Base-by-base conservation (phyloP, 2,888 invertebrate genomes). In the Cyclophora albipunctata region DNA sequence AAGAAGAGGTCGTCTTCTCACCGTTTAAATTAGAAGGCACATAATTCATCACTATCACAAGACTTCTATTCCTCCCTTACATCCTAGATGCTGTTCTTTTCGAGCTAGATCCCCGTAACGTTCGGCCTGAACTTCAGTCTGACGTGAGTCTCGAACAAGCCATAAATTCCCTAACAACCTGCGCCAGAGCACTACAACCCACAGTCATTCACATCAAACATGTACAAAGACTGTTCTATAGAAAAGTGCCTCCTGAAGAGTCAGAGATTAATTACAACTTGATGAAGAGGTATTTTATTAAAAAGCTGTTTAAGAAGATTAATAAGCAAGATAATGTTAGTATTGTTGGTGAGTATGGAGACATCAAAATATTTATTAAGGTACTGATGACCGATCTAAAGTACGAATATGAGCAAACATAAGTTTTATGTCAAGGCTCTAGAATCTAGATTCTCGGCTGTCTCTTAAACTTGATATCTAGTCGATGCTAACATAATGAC, bases 131-230 rank as follows among this genome's bases (percentile, higher is more conserved):
- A 3, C 45, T 62, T n/a, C 48, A 58, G 4, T 55, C 68, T 0
- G 40, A 59, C 3, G 58, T 57, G 0, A 66, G 67, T 34, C 49
- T 84, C 34, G 61, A 71, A 5, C 52, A 59, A 4, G 41, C 81
- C 1, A 57, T 71, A 2, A 53, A 61, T 1, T 52, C 66, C 2
- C 55, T 83, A 3, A 55, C 66, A 0, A 43, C 55, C 0, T 76
- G 83, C 55, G 82, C 84, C 0, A 70, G 55, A 48, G 73, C 67
- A 0, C 67, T 71, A 0, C 81, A 84, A 42, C 85, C 85, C 2
- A 65, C 80, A 0, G 64, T 85, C 0, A 75, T 85, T 43, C 73
- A 74, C 48, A 64, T 84, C 4, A 76, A 64, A 59, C 63, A 77
- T 53, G 57, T 82, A 0, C 71, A 85, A 5, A 66, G 60, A 45